Conservation (phyloP, 2,113 vertebrate genomes). For the Sakesphorus luctuosus region DNA sequence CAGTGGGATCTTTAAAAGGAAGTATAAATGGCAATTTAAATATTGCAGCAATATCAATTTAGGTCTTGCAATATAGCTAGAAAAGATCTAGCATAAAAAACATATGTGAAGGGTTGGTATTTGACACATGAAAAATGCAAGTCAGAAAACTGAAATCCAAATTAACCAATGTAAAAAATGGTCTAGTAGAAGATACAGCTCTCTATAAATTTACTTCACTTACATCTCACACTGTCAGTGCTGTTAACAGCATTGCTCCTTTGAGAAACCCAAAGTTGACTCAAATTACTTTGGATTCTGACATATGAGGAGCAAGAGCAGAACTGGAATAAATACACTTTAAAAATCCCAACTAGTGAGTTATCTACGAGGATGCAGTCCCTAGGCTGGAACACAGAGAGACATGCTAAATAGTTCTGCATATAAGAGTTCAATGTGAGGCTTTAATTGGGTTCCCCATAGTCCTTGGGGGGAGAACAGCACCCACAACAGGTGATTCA, state of each 20-base stretch:
- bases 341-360: not conserved
- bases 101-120: slow-evolving; percentile 5
- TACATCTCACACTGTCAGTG: not conserved
- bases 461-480: not conserved
- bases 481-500: not conserved
- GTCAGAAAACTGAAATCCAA: slow-evolving; percentile 13
- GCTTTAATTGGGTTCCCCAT: not conserved
- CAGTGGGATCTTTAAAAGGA: slow-evolving; percentile 19
- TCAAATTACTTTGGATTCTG: not conserved
- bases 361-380: not conserved
- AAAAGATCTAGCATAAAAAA: slow-evolving; percentile 17
- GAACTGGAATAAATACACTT: not conserved
- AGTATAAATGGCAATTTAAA: slow-evolving; percentile 31
- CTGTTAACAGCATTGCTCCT: not conserved
- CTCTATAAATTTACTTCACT: not conserved
- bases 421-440: not conserved
- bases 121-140: not conserved
- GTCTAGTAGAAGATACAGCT: not conserved
- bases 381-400: not conserved
- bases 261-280: not conserved
- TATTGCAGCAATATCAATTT: not conserved
- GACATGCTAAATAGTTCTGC: not conserved
- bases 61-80: slow-evolving; percentile 12
- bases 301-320: not conserved
- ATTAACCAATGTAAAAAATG: not conserved